These are phyloP conservation scores for Perca schrenkii DNA, from an alignment of 2,113 vertebrate species.

Conservation along the genomic window DNA sequence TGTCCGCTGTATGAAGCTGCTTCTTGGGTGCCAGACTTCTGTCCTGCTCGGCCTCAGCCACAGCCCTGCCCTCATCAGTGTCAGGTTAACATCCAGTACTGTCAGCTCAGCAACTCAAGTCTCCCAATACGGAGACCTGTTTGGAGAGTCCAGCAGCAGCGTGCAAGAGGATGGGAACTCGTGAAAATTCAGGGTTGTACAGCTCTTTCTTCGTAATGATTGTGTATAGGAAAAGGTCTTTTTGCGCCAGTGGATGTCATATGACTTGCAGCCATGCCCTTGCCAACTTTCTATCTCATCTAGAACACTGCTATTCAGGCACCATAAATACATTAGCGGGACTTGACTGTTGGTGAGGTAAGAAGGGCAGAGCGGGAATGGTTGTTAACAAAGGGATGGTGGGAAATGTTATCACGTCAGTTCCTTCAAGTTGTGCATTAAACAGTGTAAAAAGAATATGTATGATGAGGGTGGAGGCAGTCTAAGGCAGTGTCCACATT, in stretches of 20 bases:
- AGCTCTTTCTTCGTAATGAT: neutral
- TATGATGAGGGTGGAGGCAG: too few relatives aligned
- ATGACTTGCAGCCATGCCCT: too few relatives aligned
- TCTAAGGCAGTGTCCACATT: too few relatives aligned
- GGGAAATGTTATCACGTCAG: too few relatives aligned
- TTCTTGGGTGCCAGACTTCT: neutral
- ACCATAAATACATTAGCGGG: too few relatives aligned
- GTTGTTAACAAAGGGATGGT: too few relatives aligned
- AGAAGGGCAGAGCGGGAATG: too few relatives aligned
- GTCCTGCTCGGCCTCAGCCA: conserved; percentile 72
- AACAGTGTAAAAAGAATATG: too few relatives aligned
- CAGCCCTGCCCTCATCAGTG: conserved; percentile 68
- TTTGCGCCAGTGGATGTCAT: neutral
- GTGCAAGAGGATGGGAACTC: conserved; percentile 68
- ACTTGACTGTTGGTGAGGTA: too few relatives aligned
- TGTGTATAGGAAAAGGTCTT: neutral
- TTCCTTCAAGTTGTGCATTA: too few relatives aligned
- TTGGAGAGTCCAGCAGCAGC: conserved; percentile 78
- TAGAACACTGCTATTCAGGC: too few relatives aligned
- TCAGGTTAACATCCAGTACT: conserved; percentile 49
- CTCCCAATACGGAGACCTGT: conserved; percentile 53
- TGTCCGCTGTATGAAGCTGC: conserved; percentile 60
- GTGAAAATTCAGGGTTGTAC: neutral
- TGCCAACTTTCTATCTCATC: too few relatives aligned
- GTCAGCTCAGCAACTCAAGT: conserved; percentile 13